phyloP scores from a whole-genome alignment of 1,140 invertebrate genomes.

The Venturia canescens region DNA sequence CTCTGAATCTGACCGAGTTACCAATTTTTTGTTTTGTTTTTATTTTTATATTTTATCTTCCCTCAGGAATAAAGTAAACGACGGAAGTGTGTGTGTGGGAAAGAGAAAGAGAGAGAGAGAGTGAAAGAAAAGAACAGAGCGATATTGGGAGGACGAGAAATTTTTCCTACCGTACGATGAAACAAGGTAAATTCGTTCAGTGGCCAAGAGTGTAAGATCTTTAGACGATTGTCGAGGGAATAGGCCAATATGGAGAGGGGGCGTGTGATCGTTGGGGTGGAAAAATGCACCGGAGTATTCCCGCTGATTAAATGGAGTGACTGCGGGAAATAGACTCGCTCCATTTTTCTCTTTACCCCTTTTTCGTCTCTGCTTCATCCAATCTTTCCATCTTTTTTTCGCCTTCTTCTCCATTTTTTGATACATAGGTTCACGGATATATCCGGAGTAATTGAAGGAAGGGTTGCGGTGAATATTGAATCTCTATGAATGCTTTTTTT shows the following conservation, averaged over 20 bases:
- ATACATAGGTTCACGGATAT: neutral
- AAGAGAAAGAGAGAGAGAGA: neutral
- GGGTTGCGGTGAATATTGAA: neutral
- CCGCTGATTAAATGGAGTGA: slow-evolving; percentile 30
- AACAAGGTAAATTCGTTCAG: neutral
- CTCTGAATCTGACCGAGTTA: slow-evolving; percentile 11
- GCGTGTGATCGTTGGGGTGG: slow-evolving; percentile 20
- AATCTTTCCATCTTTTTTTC: neutral
- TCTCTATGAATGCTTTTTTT: neutral
- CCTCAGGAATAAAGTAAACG: neutral
- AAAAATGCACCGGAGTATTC: slow-evolving; percentile 31
- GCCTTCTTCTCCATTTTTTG: neutral
- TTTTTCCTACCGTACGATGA: neutral
- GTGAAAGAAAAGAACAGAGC: too few relatives aligned
- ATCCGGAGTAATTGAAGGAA: neutral
- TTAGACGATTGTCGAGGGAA: neutral
- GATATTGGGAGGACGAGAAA: too few relatives aligned
- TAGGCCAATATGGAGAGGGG: slow-evolving; percentile 18
- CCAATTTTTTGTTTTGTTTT: neutral
- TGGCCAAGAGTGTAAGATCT: neutral
- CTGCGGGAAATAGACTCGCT: slow-evolving; percentile 27
- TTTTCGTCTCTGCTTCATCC: neutral
- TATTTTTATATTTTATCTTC: neutral
- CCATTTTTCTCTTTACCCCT: neutral
- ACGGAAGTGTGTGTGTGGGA: neutral